These are phyloP conservation scores for Cepphus grylle DNA, from an alignment of 2,113 vertebrate species.

Conservation along the genomic window DNA sequence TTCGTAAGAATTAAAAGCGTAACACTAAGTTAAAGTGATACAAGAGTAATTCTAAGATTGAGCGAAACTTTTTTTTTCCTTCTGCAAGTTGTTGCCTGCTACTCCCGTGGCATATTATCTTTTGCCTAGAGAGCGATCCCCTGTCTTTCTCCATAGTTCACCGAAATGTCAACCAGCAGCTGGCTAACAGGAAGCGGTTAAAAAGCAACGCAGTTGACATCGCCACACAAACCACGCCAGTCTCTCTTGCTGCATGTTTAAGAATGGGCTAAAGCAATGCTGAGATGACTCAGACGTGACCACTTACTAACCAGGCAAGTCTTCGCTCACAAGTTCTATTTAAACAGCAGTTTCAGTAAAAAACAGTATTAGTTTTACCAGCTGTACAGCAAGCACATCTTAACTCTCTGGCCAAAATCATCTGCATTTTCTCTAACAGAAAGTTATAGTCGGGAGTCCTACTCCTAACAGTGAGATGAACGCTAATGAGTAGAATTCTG, in stretches of 20 bases:
- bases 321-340: neutral
- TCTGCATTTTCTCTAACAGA: neutral
- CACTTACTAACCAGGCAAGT: neutral
- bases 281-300: constrained; percentile 13
- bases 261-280: neutral
- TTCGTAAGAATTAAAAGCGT: neutral
- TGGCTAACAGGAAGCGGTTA: constrained; percentile 57
- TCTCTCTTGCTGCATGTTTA: neutral
- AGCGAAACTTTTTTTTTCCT: neutral
- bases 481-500: neutral
- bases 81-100: neutral
- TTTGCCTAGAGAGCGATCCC: constrained; percentile 27
- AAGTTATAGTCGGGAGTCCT: neutral
- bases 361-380: neutral
- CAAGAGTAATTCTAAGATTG: neutral
- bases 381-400: neutral
- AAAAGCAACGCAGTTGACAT: constrained; percentile 47
- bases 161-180: constrained; percentile 59
- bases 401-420: neutral
- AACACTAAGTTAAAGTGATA: neutral
- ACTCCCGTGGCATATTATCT: neutral
- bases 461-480: neutral
- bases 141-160: constrained; percentile 46
- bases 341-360: neutral
- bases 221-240: constrained; percentile 17